Percentiles rank a stretch among this genome's conserved stretches.
Evolutionary conservation across 2,113 vertebrate species (phyloP).

Genomic region (Gobio gobio): DNA sequence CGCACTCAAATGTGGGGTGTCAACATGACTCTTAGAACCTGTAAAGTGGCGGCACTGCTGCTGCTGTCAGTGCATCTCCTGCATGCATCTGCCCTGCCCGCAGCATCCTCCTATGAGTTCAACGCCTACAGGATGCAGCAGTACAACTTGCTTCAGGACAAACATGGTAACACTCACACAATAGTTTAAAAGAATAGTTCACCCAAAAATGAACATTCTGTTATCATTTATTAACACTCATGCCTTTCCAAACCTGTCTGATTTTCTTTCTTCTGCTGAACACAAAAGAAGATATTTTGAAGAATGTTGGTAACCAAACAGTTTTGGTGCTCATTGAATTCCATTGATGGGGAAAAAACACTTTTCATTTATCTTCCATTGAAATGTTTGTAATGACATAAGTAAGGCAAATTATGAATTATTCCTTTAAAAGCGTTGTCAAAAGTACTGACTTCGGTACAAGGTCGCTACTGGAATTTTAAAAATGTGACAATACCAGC

Average conservation of each 20-base stretch:
- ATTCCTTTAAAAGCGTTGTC: no score
- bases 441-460: no score
- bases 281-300: not conserved
- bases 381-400: not conserved
- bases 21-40: constrained; percentile 55
- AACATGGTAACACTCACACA: constrained; percentile 63
- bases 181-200: not conserved
- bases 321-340: not conserved
- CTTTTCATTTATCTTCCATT: not conserved
- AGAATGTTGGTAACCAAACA: no score
- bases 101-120: constrained; percentile 75
- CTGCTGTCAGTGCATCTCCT: constrained; percentile 62
- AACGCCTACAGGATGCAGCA: constrained; percentile 80
- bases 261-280: not conserved
- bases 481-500: no score
- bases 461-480: no score
- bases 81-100: constrained; percentile 65
- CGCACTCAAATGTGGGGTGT: constrained; percentile 29
- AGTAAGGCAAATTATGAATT: not conserved
- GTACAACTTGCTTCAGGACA: constrained; percentile 70
- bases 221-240: not conserved
- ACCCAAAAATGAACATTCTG: not conserved
- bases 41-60: constrained; percentile 50
- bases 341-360: not conserved
- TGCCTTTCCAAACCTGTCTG: not conserved